Evolutionary conservation across 37 sponge, comb jelly and placozoan species (phyloP).

Genomic region (Axinella damicornis): DNA sequence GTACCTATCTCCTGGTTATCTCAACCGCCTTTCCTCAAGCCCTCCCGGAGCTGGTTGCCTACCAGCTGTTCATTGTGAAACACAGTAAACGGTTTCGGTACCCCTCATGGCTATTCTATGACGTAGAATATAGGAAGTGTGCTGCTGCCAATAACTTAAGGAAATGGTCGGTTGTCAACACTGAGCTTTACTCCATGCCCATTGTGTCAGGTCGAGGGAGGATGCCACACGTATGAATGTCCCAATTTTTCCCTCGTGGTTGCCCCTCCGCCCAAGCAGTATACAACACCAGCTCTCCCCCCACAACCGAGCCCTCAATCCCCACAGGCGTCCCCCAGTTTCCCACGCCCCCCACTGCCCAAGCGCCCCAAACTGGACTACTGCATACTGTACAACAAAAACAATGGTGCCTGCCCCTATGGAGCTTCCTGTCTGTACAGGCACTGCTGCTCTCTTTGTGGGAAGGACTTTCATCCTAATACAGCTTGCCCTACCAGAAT

Average conservation of each 20-base stretch:
- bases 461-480: not conserved
- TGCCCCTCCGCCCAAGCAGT: not conserved
- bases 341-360: not conserved
- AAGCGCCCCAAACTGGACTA: not conserved
- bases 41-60: not conserved
- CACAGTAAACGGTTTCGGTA: not conserved
- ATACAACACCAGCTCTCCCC: not conserved
- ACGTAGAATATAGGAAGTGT: not conserved
- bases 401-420: not conserved
- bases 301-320: not conserved
- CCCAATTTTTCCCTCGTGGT: not conserved
- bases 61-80: not conserved
- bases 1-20: not conserved
- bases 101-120: slow-evolving; percentile 16
- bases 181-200: not conserved
- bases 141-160: not conserved
- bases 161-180: not conserved
- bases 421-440: not conserved
- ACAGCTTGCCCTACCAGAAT: slow-evolving; percentile 4
- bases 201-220: slow-evolving; percentile 3
- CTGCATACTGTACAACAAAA: slow-evolving; percentile 5
- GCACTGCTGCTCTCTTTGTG: not conserved
- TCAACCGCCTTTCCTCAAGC: not conserved
- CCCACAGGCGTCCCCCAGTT: not conserved
- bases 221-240: slow-evolving; percentile 7